Conservation (phyloP, 1,140 invertebrate species). For the Hestina assimilis region DNA sequence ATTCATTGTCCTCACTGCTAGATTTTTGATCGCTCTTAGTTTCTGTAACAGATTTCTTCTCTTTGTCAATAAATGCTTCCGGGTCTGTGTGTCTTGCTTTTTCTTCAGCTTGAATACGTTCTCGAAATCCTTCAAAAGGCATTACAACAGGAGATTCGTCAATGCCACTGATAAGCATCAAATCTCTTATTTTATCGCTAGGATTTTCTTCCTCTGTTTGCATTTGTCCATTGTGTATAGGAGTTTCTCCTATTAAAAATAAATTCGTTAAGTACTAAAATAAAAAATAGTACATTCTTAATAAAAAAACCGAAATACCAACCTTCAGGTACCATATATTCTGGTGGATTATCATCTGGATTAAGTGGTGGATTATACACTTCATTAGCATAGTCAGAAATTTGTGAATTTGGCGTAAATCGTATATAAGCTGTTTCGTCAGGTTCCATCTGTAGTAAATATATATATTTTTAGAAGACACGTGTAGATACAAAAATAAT, state of each 20-base stretch:
- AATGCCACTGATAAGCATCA: slow-evolving; percentile 51
- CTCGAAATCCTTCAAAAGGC: slow-evolving; percentile 67
- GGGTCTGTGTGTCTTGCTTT: slow-evolving; percentile 33
- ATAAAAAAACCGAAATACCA: slow-evolving; percentile 5
- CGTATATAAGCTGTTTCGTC: slow-evolving; percentile 86
- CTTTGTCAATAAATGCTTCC: slow-evolving; percentile 48
- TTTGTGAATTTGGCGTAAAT: slow-evolving; percentile 85
- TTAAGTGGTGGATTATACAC: slow-evolving; percentile 84
- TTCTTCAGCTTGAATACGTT: slow-evolving; percentile 58
- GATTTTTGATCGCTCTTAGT: slow-evolving; percentile 20
- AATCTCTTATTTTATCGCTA: slow-evolving; percentile 61
- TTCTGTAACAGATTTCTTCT: slow-evolving; percentile 61
- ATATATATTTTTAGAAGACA: slow-evolving; percentile 3
- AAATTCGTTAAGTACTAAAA: background rate
- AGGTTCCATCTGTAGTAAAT: slow-evolving; percentile 77
- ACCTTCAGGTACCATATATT: slow-evolving; percentile 54
- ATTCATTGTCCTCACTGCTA: slow-evolving; percentile 40
- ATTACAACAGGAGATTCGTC: slow-evolving; percentile 57
- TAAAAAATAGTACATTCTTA: background rate
- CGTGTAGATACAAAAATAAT: background rate
- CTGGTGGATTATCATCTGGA: slow-evolving; percentile 47
- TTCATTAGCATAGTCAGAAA: slow-evolving; percentile 86
- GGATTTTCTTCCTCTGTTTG: slow-evolving; percentile 41
- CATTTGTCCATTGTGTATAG: slow-evolving; percentile 15
- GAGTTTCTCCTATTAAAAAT: slow-evolving; percentile 1